Base-by-base conservation (phyloP, 2,888 invertebrate species). In the Selenia dentaria region DNA sequence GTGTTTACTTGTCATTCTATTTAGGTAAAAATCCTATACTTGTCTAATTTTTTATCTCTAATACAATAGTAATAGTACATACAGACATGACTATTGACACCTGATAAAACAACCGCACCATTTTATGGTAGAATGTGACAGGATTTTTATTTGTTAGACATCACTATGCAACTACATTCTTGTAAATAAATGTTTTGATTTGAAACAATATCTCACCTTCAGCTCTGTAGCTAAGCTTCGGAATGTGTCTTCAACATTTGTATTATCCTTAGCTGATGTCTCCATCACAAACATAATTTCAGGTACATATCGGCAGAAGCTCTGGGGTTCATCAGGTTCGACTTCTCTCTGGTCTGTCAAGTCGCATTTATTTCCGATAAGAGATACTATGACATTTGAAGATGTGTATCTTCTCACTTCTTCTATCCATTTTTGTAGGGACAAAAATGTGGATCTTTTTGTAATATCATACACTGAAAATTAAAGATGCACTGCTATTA, bases 321-420 rank as follows among this genome's bases (percentile, higher is more conserved):
- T 94, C 75, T 96, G 95, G 0, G 97, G 97, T 79, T 98, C 98
- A 57, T 95, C 95, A 26, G 94, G 93, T 64, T 96, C 95, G 0
- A 98, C 97, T 82, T 97, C 96, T 39, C 97, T 85, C 59, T 95
- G 93, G 13, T 93, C 93, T 46, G 94, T 95, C 63, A 97, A 82
- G 79, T 98, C 98, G 79, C 96, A 96, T 84, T 98, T 98, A 70
- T 98, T 98, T 5, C 98, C 99, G 53, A 99, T 96, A 59, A 99
- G 88, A 27, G 98, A 94, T 52, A 98, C 94, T 53, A 98, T 93
- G 18, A 98, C 97, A 77, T 96, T 96, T 16, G 96, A 96, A 11
- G 98, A 97, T 38, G 99, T 97, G 75, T 98, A 99, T 70, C 96
- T 94, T 59, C 97, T 92, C 1, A 99, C 97, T 91, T 99, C 99